Evolutionary conservation across 1,140 invertebrate genomes (phyloP).

Genomic region (silkworm (Bombyx mori)): ASM3026992v2 NC_085113.1:2843001-2843500

Average conservation of each 20-base stretch:
- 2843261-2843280: conserved; percentile 27
- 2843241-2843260: conserved; percentile 50
- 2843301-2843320: no score
- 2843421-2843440: no score
- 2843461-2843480: no score
- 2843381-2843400: no score
- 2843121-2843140: conserved; percentile 44
- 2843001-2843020: conserved; percentile 41
- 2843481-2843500: no score
- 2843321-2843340: no score
- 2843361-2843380: no score
- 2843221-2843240: conserved; percentile 68
- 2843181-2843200: conserved; percentile 31
- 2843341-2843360: no score
- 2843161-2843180: conserved; percentile 15
- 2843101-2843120: conserved; percentile 42
- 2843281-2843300: conserved; percentile 26
- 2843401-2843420: no score
- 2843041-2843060: conserved; percentile 53
- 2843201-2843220: conserved; percentile 50
- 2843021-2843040: conserved; percentile 34
- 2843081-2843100: conserved; percentile 57
- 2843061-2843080: conserved; percentile 33
- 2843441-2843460: no score
- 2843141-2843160: conserved; percentile 27